Conservation (phyloP, 2,797 vertebrate species). For the Anolis apletophallus region DNA sequence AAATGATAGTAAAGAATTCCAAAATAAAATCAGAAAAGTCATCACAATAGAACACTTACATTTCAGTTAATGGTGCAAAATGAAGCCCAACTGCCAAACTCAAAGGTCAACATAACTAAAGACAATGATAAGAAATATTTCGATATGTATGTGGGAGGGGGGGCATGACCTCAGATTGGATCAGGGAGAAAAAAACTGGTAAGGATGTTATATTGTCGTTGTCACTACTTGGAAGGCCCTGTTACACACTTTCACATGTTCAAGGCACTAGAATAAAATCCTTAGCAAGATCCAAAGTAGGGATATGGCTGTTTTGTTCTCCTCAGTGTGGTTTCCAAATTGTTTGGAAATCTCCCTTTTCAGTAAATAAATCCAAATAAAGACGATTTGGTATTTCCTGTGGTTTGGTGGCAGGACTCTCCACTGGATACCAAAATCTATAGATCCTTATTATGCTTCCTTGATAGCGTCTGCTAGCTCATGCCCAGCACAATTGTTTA, state of each 20-base stretch:
- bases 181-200: neutral
- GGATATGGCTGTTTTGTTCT: no score
- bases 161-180: constrained; percentile 3
- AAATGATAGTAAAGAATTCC: neutral
- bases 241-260: neutral
- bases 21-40: neutral
- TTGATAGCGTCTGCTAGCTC: no score
- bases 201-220: neutral
- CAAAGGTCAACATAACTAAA: neutral
- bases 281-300: neutral
- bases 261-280: neutral
- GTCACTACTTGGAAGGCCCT: neutral
- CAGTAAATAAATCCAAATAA: no score
- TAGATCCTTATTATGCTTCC: no score
- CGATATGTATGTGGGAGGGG: no score
- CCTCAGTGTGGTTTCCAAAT: no score
- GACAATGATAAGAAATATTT: neutral
- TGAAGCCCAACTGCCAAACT: no score
- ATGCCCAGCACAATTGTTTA: no score
- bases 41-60: neutral
- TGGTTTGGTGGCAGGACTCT: no score
- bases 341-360: no score
- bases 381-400: no score
- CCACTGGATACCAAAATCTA: no score
- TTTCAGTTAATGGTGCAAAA: neutral